Evolutionary conservation across 1,140 invertebrate genomes (phyloP), one percentile per base, ranked within the genome.

Genomic region (Neodiprion fabricii): DNA sequence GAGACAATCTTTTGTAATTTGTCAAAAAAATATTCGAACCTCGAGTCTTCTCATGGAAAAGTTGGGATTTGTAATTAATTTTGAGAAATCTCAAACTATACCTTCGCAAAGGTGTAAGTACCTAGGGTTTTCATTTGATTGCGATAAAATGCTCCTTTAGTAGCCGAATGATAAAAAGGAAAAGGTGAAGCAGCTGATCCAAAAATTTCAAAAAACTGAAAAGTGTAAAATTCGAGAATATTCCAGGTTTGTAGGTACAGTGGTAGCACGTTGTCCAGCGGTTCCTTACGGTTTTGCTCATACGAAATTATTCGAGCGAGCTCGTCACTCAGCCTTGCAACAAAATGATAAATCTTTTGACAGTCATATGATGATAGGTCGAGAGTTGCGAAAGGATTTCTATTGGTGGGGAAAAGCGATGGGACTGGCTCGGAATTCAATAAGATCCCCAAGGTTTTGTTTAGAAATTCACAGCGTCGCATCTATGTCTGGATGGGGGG

Each of bases 401-500:
- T 3, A 14, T 4, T 73, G 76, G 74, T 77, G 71, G 72, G 8
- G 53, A 67, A 23, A 28, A 9, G 72, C 72, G 17, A 70, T 74
- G 4, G 47, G 12, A 14, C 23, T 21, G 9, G 17, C 65, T 21
- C 5, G 28, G 47, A 73, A 53, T 61, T 17, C 17, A 9, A 75
- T 75, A n/a, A 66, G 49, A 28, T 70, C 74, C 0, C 67, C 48
- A 70, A 49, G 47, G 17, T 77, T 67, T 48, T 11, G 7, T 50
- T 40, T 68, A 9, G 21, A 65, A 14, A 75, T 77, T 40, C 72
- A 72, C 67, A 72, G 70, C 14, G 73, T 71, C 53, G 17, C 76
- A 7, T 77, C 73, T 8, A n/a, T 48, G 12, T 17, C 40, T n/a
- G 73, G 76, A 1, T 75, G 70, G 71, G 76, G 76, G 3, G 76